Conservation (phyloP, 2,797 vertebrate genomes). For the Clarias fuscus region DNA sequence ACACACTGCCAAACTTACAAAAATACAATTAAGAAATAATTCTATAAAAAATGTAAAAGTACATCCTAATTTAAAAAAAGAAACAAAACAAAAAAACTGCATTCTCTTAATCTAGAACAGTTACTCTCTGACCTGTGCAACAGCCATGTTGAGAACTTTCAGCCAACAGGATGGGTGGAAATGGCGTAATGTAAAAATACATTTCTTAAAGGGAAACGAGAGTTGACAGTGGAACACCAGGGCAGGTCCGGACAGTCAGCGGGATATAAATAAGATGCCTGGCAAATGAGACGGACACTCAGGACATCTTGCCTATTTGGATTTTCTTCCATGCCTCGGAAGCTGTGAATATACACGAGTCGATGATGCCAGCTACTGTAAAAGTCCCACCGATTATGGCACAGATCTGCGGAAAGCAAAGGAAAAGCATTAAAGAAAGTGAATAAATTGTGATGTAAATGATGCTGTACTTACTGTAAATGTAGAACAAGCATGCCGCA, state of each 20-base stretch:
- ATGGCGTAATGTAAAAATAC: not conserved
- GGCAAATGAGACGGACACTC: constrained; percentile 53
- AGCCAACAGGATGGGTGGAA: not conserved
- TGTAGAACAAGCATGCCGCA: not conserved
- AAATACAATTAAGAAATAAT: not conserved
- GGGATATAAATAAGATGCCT: constrained; percentile 34
- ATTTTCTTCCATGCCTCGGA: constrained; percentile 99
- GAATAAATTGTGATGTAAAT: not conserved
- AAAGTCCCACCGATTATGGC: constrained; percentile 98
- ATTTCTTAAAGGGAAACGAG: constrained; percentile 1
- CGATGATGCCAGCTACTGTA: constrained; percentile 96
- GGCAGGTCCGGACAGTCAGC: not conserved
- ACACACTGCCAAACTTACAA: not conserved
- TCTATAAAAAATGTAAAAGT: constrained; percentile 7
- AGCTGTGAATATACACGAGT: constrained; percentile 98
- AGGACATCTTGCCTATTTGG: constrained; percentile 95
- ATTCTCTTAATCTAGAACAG: not conserved
- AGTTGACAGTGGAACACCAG: constrained; percentile 15
- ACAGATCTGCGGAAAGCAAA: constrained; percentile 81
- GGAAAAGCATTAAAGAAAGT: not conserved
- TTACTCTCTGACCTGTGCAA: not conserved
- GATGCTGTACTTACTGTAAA: not conserved
- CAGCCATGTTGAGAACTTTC: not conserved
- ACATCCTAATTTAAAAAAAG: not conserved
- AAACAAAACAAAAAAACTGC: not conserved